Evolutionary conservation across 2,888 invertebrate species (phyloP), one percentile per base, ranked within the genome.

Genomic region (Monochamus alternatus): DNA sequence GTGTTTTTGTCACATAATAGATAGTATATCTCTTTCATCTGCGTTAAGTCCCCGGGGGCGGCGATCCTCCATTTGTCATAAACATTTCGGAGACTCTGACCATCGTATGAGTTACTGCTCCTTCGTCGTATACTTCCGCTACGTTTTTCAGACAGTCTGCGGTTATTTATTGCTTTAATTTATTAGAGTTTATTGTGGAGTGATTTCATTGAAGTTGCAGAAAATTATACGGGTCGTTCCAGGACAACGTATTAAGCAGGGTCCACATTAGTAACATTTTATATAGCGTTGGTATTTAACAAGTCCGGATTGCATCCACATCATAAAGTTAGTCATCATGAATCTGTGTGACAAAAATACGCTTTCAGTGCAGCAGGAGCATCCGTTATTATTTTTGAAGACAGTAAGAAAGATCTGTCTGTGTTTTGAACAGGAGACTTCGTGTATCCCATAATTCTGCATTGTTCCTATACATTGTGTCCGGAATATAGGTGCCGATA

Each of bases 1-100:
- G 87, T 88, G 88, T 88, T 88, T 87, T 87, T 88, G 88, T 88
- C 88, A 88, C 81, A 88, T 88, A 88, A 88, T 88, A 87, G 88
- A 88, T 88, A 88, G 87, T 88, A 88, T 87, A 87, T 88, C 86
- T 86, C 74, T 77, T 78, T 78, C 74, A 75, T 74, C 75, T 60
- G 66, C 65, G 62, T 73, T 73, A 55, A 70, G 75, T 69, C 75
- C 69, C 84, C 64, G 81, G 83, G 87, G 87, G 86, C 87, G 87
- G 85, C 81, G 77, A 79, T 79, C 75, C 73, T 82, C 86, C 84
- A 86, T 88, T 88, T 87, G 84, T 88, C 88, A 88, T 87, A 86
- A 85, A 84, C 85, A 86, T 86, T 83, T 83, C 81, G 79, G 71
- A 81, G 79, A 81, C 76, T 81, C 81, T 81, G 78, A 76, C 79